Conservation (phyloP, 1,140 invertebrate genomes). For the Gryon sp. region DNA sequence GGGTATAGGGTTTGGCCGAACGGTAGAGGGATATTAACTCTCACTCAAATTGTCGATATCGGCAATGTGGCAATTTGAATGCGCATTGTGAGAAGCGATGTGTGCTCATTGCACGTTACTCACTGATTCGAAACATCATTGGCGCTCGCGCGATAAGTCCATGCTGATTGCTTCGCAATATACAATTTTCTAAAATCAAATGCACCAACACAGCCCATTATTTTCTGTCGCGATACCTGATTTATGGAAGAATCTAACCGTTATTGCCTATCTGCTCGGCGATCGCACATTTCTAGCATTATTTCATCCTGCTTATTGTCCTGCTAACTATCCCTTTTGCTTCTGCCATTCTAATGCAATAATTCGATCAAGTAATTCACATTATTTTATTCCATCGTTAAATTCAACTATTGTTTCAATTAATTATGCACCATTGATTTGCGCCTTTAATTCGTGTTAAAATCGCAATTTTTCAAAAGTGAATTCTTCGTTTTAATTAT, state of each 20-base stretch:
- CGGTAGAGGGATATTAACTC: conserved; percentile 44
- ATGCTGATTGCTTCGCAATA: conserved; percentile 17
- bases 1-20: no score
- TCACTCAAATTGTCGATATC: conserved; percentile 52
- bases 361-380: no score
- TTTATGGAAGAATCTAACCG: conserved; percentile 13
- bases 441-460: no score
- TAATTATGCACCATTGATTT: no score
- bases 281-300: conserved; percentile 1
- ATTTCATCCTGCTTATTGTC: conserved; percentile 7
- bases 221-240: conserved; percentile 15
- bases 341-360: not conserved
- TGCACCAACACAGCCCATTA: conserved; percentile 17
- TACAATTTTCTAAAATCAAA: conserved; percentile 44
- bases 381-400: no score
- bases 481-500: no score
- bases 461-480: no score
- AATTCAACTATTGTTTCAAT: no score
- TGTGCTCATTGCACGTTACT: conserved; percentile 18
- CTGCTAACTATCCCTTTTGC: no score
- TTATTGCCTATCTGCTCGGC: conserved; percentile 2
- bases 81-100: conserved; percentile 40
- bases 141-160: conserved; percentile 27
- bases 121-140: conserved; percentile 35
- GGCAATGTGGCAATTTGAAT: conserved; percentile 54